Percentiles rank a stretch among this genome's conserved stretches.
These are phyloP conservation scores for Autographa pulchrina DNA, from an alignment of 2,888 invertebrate species.

Conservation along the genomic window DNA sequence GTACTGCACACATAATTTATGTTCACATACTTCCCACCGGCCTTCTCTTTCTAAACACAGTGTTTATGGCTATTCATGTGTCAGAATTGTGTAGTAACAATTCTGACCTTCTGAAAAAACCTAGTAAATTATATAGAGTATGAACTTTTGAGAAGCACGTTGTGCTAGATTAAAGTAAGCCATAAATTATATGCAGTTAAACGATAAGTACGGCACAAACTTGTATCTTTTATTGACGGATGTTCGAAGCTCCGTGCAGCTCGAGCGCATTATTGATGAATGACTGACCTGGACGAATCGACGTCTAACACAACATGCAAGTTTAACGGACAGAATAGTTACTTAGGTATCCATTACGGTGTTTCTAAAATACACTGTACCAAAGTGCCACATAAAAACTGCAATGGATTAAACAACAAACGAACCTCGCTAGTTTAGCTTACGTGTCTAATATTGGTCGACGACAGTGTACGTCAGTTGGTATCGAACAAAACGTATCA, in stretches of 20 bases:
- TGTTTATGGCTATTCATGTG: slow-evolving; percentile 45
- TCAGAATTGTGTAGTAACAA: slow-evolving; percentile 42
- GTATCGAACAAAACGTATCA: slow-evolving; percentile 48
- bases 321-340: slow-evolving; percentile 15
- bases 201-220: slow-evolving; percentile 30
- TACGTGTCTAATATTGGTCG: slow-evolving; percentile 18
- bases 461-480: slow-evolving; percentile 49
- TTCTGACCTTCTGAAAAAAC: too few relatives aligned
- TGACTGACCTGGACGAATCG: slow-evolving; percentile 28
- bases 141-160: slow-evolving; percentile 32
- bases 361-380: slow-evolving; percentile 7
- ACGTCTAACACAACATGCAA: slow-evolving; percentile 9
- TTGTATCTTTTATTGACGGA: slow-evolving; percentile 58
- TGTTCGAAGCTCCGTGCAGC: slow-evolving; percentile 39
- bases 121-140: slow-evolving; percentile 39
- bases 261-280: slow-evolving; percentile 53
- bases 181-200: slow-evolving; percentile 55
- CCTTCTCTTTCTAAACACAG: slow-evolving; percentile 31
- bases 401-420: slow-evolving; percentile 40
- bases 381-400: slow-evolving; percentile 14
- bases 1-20: slow-evolving; percentile 45
- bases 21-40: slow-evolving; percentile 29
- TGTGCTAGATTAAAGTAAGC: slow-evolving; percentile 42
- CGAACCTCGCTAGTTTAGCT: slow-evolving; percentile 10
- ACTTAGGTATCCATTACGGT: slow-evolving; percentile 26